Percentiles rank a stretch among this genome's conserved stretches.
phyloP scores from a whole-genome alignment of 2,888 invertebrate species.

The Agrypnus murinus region DNA sequence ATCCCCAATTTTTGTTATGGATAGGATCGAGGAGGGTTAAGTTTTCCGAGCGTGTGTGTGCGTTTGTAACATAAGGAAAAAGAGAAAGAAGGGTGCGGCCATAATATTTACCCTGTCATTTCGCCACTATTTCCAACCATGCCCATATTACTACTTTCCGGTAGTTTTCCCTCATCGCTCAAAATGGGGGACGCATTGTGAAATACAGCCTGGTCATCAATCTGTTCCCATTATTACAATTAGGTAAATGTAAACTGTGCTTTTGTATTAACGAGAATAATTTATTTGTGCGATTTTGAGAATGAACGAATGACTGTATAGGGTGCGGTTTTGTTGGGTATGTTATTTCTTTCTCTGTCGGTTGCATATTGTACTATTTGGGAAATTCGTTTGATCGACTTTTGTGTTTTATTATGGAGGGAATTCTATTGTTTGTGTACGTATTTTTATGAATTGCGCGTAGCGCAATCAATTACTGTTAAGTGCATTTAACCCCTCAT shows the following conservation, averaged over 20 bases:
- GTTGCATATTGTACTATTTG: too few species aligned
- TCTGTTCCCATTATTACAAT: slow-evolving; percentile 30
- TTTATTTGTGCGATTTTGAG: slow-evolving; percentile 6
- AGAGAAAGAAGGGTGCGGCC: slow-evolving; percentile 15
- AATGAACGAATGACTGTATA: neutral
- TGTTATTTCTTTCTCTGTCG: too few species aligned
- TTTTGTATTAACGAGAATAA: slow-evolving; percentile 3
- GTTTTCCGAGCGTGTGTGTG: neutral
- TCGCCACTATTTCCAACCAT: neutral
- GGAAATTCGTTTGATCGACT: too few species aligned
- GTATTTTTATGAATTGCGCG: slow-evolving; percentile 1
- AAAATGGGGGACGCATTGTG: slow-evolving; percentile 4
- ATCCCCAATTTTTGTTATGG: neutral
- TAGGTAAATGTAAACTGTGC: slow-evolving; percentile 1
- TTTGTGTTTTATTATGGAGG: too few species aligned
- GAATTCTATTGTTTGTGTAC: neutral
- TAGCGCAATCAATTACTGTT: neutral
- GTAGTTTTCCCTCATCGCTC: too few species aligned
- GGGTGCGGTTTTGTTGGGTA: neutral
- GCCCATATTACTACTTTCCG: too few species aligned
- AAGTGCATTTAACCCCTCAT: neutral
- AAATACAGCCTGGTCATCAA: slow-evolving; percentile 19
- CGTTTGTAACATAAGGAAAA: too few species aligned
- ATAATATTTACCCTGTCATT: slow-evolving; percentile 3
- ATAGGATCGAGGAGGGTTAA: neutral